Percentiles rank a stretch among this genome's conserved stretches.
Evolutionary conservation across 2,797 vertebrate species (phyloP).

Genomic region (Anguilla anguilla): DNA sequence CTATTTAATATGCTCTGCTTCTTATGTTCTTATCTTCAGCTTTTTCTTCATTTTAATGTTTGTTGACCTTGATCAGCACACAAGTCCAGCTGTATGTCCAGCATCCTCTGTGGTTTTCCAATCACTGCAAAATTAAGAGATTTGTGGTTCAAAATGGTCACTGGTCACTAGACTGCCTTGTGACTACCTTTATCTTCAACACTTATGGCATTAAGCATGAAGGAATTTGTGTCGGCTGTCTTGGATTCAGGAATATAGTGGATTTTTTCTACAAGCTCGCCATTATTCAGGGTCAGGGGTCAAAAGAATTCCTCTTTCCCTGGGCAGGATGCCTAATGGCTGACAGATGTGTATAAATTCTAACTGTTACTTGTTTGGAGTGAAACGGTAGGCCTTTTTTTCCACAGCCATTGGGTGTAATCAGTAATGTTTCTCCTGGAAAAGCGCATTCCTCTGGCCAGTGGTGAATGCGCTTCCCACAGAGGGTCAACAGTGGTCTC

Average conservation of each 20-base stretch:
- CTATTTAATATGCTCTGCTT: not conserved
- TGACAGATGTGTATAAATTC: slow-evolving; percentile 69
- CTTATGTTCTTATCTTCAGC: no score
- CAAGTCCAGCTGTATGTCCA: not conserved
- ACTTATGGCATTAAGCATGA: not conserved
- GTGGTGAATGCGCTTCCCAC: slow-evolving; percentile 55
- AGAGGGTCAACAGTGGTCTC: slow-evolving; percentile 57
- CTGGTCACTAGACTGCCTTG: not conserved
- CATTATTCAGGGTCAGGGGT: slow-evolving; percentile 24
- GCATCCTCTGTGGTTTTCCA: not conserved
- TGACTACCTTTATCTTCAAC: not conserved
- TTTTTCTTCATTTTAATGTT: not conserved
- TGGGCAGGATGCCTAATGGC: slow-evolving; percentile 61
- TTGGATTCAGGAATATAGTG: slow-evolving; percentile 4
- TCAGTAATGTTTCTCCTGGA: slow-evolving; percentile 55
- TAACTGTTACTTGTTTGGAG: slow-evolving; percentile 55
- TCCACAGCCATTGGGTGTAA: slow-evolving; percentile 57
- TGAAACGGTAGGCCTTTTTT: slow-evolving; percentile 56
- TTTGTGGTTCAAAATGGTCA: not conserved
- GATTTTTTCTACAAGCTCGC: slow-evolving; percentile 17
- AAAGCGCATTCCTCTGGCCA: slow-evolving; percentile 63
- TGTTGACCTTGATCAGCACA: not conserved
- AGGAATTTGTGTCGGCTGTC: slow-evolving; percentile 12
- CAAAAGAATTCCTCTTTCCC: slow-evolving; percentile 18
- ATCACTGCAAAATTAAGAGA: slow-evolving; percentile 8